Conservation (phyloP, 92 coral and sea anemone species). For the Siderastrea siderea region DNA sequence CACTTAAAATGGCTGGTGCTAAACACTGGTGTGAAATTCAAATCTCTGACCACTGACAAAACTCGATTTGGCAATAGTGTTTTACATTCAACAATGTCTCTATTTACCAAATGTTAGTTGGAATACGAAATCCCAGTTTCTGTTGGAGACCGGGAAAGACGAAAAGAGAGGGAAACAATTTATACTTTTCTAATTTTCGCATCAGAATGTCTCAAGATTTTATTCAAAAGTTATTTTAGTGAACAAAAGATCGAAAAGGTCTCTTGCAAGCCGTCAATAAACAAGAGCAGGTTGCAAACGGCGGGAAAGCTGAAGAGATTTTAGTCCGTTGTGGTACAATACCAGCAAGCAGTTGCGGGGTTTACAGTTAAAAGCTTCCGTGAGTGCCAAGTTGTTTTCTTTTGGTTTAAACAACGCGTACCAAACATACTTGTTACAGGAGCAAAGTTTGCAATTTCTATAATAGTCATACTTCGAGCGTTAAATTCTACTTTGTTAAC, state of each 20-base stretch:
- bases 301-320: neutral
- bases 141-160: neutral
- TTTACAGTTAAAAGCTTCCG: neutral
- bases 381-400: conserved; percentile 2
- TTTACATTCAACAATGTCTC: neutral
- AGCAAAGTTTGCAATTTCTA: neutral
- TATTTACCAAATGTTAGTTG: neutral
- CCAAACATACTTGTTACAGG: neutral
- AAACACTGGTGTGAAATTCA: conserved; percentile 23
- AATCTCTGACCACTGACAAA: conserved; percentile 27
- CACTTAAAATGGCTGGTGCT: conserved; percentile 32
- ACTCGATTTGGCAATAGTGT: neutral
- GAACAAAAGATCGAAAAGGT: conserved; percentile 19
- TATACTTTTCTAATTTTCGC: no score
- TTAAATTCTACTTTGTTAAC: neutral
- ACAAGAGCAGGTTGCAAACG: conserved; percentile 37
- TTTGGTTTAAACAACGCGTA: neutral
- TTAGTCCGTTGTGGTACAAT: neutral
- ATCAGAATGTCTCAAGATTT: no score
- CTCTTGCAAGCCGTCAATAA: neutral
- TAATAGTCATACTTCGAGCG: neutral
- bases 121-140: neutral
- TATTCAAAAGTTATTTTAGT: no score
- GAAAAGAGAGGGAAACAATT: no score
- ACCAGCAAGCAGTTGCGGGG: neutral